Base-by-base conservation (phyloP, 2,888 invertebrate genomes). In the Macaria notata region DNA sequence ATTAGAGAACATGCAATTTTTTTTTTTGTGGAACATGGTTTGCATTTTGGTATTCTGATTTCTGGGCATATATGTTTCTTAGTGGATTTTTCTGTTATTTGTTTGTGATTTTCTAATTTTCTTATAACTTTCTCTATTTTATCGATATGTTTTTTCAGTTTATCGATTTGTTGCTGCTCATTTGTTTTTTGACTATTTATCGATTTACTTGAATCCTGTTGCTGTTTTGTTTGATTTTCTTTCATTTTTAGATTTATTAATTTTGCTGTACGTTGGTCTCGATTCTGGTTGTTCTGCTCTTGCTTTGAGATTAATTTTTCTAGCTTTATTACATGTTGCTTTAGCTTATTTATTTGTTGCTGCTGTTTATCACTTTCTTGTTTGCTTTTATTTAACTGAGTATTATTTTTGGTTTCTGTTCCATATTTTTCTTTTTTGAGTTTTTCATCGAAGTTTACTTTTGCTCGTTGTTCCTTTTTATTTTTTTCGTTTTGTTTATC, bases 281-380 rank as follows among this genome's bases (percentile, higher is more conserved):
- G 41, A 8, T 4, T 41, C 4, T 36, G 4, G 4, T 6, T 7
- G n/a, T 8, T 5, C 41, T n/a, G 8, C 9, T 41, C 41, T 41
- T 41, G 8, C 9, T 41, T 41, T 4, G 9, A 41, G 6, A n/a
- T 41, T 41, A 41, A 4, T 41, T 41, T 39, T 41, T 49, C 41
- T 9, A 49, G 31, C n/a, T 48, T 48, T 31, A n/a, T 19, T 39
- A 48, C 4, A 9, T 48, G 9, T n/a, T 30, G 29, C 30, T 41
- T 48, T 5, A 48, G 9, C 4, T 48, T 48, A 38, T 41, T 7
- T 31, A 48, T 30, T 30, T 49, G 39, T 49, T 49, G 42, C 31
- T 9, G 9, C 8, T 39, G 29, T 41, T 39, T 38, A 4, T 4
- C n/a, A 9, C 19, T 39, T 48, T 39, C 1, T n/a, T 39, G 9